A percentile compares a stretch with the other conserved stretches of the same genome.
Evolutionary conservation across 1,140 invertebrate species (phyloP).

Genomic region (Phthorimaea operculella): DNA sequence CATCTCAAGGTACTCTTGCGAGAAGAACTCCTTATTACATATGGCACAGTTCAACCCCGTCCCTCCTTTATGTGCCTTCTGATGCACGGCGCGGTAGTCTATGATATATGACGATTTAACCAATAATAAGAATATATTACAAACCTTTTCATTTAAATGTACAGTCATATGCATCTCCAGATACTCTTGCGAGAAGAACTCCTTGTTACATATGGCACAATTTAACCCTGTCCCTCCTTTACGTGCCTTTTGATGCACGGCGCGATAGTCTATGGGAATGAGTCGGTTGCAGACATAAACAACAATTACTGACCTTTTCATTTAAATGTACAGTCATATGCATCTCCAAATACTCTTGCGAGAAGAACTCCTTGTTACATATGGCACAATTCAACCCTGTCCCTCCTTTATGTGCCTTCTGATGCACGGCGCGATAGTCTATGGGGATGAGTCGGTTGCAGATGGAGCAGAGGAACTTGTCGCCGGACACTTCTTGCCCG

Average conservation of each 20-base stretch:
- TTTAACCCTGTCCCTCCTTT: slow-evolving; percentile 67
- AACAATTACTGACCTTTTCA: too few relatives aligned
- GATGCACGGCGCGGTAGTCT: slow-evolving; percentile 72
- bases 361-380: slow-evolving; percentile 76
- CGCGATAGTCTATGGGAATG: slow-evolving; percentile 71
- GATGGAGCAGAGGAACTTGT: slow-evolving; percentile 60
- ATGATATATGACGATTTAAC: too few relatives aligned
- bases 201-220: slow-evolving; percentile 75
- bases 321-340: slow-evolving; percentile 76
- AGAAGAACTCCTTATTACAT: slow-evolving; percentile 76
- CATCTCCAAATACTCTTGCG: slow-evolving; percentile 73
- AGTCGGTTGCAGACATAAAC: too few relatives aligned
- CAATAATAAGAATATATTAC: too few relatives aligned
- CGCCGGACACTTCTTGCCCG: slow-evolving; percentile 22
- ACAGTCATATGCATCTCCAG: slow-evolving; percentile 78
- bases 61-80: slow-evolving; percentile 70
- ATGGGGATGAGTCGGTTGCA: slow-evolving; percentile 71
- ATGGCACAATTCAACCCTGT: slow-evolving; percentile 70
- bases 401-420: slow-evolving; percentile 70
- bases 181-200: slow-evolving; percentile 73
- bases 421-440: slow-evolving; percentile 72
- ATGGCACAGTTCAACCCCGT: slow-evolving; percentile 70
- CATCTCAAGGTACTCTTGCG: slow-evolving; percentile 73
- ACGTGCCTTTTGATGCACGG: slow-evolving; percentile 72
- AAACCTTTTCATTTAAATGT: too few relatives aligned